Base-by-base conservation (phyloP, 2,797 vertebrate species). In the Anabas testudineus region DNA sequence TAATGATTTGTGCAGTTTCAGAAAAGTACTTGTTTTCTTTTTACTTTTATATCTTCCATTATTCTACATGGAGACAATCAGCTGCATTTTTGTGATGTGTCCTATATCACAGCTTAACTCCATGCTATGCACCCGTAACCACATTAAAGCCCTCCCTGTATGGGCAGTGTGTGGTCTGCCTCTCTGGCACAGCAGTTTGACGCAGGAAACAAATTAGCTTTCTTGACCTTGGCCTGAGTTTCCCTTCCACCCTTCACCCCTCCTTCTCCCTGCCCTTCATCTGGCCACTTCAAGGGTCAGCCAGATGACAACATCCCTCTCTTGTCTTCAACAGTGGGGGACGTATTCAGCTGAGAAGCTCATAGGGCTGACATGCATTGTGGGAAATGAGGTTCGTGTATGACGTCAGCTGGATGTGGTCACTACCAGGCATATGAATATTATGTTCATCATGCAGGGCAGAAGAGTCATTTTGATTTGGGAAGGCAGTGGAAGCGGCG, bases 201-300 rank as follows among this genome's bases (percentile, higher is more conserved):
- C 70, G 72, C 90, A 91, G 92, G 92, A 93, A 92, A 93, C 92
- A 94, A 94, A 95, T 94, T 93, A 91, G 93, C 92, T 94, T 92
- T 94, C 91, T 93, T 94, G 93, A 95, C 94, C 93, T 94, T 93
- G 92, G 93, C 90, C 90, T 87, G 84, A 91, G 90, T 92, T 93
- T 93, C 85, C 87, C 80, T 90, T 90, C 89, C 84, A 88, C 79
- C 84, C 90, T 75, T 85, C 80, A 62, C 70, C 81, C 78, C 81
- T 39, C 64, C 71, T 54, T 68, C 82, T 60, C 63, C 22, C 59
- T 64, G 65, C 75, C 86, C 90, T 91, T 90, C 89, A 86, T 91
- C 85, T 85, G 73, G 86, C 88, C 80, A 92, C 93, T 94, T 94
- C 91, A 93, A 92, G 91, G 88, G 92, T 93, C 91, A 91, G 86